Percentiles rank a stretch among this genome's conserved stretches.
These are phyloP conservation scores for Peromyscus melanophrys DNA, from an alignment of 2,797 vertebrate species.

Conservation along the genomic window DNA sequence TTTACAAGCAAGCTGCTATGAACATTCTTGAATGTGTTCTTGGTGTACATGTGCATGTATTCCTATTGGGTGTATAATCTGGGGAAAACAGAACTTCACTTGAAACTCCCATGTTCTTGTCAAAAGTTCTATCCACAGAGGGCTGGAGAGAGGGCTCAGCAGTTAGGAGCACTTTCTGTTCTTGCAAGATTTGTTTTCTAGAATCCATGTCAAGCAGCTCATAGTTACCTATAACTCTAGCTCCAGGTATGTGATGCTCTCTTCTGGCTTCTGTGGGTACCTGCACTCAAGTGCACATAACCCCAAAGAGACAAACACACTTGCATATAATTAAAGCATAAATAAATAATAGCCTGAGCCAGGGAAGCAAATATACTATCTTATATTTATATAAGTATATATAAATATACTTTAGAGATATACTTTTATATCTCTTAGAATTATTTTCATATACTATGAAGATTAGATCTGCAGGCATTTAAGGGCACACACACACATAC, in stretches of 20 bases:
- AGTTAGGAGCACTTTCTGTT: neutral
- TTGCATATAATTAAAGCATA: neutral
- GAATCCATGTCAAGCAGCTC: neutral
- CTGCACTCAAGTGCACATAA: neutral
- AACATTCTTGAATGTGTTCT: neutral
- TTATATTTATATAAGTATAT: no score
- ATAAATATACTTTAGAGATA: neutral
- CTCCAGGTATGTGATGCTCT: neutral
- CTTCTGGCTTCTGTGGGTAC: neutral
- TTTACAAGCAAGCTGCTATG: neutral
- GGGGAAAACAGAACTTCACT: neutral
- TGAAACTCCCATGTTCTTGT: neutral
- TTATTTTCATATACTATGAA: neutral
- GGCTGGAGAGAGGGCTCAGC: neutral
- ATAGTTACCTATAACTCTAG: neutral
- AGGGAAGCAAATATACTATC: neutral
- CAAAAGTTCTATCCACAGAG: neutral
- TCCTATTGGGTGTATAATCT: neutral
- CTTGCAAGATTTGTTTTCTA: neutral
- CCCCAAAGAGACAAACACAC: neutral
- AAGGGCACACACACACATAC: neutral
- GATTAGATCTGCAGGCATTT: constrained; percentile 6
- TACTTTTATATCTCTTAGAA: constrained; percentile 31
- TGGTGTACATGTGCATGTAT: neutral
- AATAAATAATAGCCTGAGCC: neutral